Conservation (phyloP, 2,113 vertebrate species). For the Ellobius talpinus region DNA sequence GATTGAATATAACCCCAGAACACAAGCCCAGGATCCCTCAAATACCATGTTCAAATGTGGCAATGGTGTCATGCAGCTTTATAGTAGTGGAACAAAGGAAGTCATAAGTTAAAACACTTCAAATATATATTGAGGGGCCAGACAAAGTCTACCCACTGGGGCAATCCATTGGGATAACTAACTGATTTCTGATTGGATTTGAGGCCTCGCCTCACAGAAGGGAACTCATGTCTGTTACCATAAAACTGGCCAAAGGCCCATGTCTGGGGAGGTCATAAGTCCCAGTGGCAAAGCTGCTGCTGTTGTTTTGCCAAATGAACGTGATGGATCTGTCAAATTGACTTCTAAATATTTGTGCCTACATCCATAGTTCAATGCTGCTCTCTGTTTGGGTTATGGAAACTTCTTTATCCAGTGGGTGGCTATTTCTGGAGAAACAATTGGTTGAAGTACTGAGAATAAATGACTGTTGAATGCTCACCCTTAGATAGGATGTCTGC, state of each 20-base stretch:
- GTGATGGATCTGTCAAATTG: not conserved
- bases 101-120: not conserved
- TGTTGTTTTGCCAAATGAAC: not conserved
- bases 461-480: not conserved
- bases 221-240: not conserved
- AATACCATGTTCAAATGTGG: not conserved
- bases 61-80: not conserved
- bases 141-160: not conserved
- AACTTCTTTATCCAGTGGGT: not conserved
- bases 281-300: not conserved
- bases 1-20: not conserved
- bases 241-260: not conserved
- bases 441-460: not conserved
- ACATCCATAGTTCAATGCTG: no score
- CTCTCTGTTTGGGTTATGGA: not conserved
- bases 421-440: not conserved
- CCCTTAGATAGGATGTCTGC: not conserved
- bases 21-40: not conserved
- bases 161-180: not conserved
- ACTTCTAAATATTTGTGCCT: not conserved
- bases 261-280: not conserved
- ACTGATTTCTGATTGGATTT: not conserved
- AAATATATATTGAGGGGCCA: not conserved
- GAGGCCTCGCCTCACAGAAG: not conserved
- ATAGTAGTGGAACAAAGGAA: not conserved